Evolutionary conservation across 2,888 invertebrate genomes (phyloP).

Genomic region (Dysmachus trigonus): DNA sequence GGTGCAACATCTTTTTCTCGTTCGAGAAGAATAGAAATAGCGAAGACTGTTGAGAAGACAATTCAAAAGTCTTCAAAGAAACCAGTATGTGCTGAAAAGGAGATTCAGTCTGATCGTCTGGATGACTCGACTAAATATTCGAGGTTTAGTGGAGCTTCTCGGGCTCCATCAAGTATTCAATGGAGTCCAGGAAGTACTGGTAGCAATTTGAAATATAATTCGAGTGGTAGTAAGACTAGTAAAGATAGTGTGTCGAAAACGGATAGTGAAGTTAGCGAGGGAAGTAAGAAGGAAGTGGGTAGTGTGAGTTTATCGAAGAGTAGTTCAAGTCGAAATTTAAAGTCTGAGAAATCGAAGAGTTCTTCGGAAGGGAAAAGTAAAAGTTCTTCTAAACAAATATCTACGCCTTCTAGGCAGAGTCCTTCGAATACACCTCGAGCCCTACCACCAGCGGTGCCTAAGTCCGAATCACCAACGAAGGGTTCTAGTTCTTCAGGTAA

Average conservation of each 20-base stretch:
- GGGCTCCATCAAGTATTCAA: constrained; percentile 64
- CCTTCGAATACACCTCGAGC: constrained; percentile 51
- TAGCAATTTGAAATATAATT: constrained; percentile 46
- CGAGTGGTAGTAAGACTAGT: constrained; percentile 52
- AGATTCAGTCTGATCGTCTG: constrained; percentile 76
- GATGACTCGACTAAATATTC: constrained; percentile 75
- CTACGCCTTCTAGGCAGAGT: constrained; percentile 52
- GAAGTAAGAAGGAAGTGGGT: constrained; percentile 51
- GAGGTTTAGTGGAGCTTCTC: constrained; percentile 71
- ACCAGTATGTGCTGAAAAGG: constrained; percentile 73
- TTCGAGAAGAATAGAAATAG: constrained; percentile 75
- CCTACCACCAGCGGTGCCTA: constrained; percentile 55
- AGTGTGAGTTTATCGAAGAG: constrained; percentile 27
- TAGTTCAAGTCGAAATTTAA: constrained; percentile 14
- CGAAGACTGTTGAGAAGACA: constrained; percentile 76
- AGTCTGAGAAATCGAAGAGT: constrained; percentile 3
- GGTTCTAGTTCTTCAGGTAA: constrained; percentile 64
- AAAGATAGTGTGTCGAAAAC: constrained; percentile 46
- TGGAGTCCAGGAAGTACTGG: constrained; percentile 72
- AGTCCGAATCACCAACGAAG: constrained; percentile 62
- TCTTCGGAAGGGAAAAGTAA: constrained; percentile 31
- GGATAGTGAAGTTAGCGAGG: constrained; percentile 51
- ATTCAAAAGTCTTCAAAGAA: constrained; percentile 69
- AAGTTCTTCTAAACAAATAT: constrained; percentile 51
- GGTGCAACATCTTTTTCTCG: constrained; percentile 70